Evolutionary conservation across 2,113 vertebrate species (phyloP).

Genomic region (Phrynosoma blainvillii): DNA sequence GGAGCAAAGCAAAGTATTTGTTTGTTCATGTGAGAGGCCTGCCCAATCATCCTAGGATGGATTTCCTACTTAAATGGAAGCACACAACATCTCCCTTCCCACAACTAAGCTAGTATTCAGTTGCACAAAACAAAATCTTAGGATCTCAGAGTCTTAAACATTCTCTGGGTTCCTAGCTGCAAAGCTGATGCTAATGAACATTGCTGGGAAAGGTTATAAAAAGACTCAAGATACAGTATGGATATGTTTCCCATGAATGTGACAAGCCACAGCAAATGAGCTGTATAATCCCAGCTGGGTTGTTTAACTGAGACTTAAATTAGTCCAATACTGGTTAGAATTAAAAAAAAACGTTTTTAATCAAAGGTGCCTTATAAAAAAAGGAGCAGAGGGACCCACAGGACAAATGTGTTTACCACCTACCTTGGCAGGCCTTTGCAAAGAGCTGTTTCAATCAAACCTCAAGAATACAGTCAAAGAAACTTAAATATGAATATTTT

Average conservation of each 20-base stretch:
- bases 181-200: neutral
- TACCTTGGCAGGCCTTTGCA: slow-evolving; percentile 20
- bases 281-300: slow-evolving; percentile 3
- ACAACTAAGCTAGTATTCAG: neutral
- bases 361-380: slow-evolving; percentile 44
- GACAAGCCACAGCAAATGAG: slow-evolving; percentile 44
- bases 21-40: no score
- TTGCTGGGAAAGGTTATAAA: neutral
- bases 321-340: slow-evolving; percentile 36
- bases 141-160: neutral
- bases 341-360: slow-evolving; percentile 40
- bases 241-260: slow-evolving; percentile 21
- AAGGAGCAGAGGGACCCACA: neutral
- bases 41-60: neutral
- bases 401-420: slow-evolving; percentile 16
- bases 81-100: neutral
- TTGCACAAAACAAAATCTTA: neutral
- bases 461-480: slow-evolving; percentile 3
- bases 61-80: neutral
- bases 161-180: slow-evolving; percentile 17
- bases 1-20: neutral
- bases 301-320: slow-evolving; percentile 31
- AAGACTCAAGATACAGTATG: slow-evolving; percentile 28
- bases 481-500: slow-evolving; percentile 41
- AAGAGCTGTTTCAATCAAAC: slow-evolving; percentile 27